Conservation (phyloP, 2,888 invertebrate genomes). For the Xestobium rufovillosum region DNA sequence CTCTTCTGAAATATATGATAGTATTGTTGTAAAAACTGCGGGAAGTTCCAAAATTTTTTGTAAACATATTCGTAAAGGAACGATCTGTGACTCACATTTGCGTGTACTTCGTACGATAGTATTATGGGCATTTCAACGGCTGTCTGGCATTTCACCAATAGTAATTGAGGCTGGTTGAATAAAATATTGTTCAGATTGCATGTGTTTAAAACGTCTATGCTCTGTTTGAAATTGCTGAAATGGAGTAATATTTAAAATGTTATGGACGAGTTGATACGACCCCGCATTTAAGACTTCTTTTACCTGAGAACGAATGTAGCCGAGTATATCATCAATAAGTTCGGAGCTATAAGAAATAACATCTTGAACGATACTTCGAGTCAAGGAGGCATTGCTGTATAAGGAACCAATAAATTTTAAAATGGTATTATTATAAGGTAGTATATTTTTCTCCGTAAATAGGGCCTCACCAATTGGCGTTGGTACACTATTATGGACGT, state of each 20-base stretch:
- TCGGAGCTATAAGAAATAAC: constrained; percentile 1
- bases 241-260: neutral
- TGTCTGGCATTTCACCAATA: constrained; percentile 3
- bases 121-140: neutral
- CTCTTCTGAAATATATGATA: constrained; percentile 1
- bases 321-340: neutral
- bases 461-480: no score
- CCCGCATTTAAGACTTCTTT: neutral
- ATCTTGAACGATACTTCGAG: neutral
- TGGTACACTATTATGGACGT: no score
- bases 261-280: neutral
- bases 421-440: no score
- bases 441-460: no score
- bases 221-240: constrained; percentile 1
- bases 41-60: neutral
- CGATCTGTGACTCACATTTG: neutral
- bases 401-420: neutral
- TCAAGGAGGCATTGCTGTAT: constrained; percentile 1
- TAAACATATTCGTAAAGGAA: constrained; percentile 1
- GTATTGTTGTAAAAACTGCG: neutral
- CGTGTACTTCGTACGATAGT: neutral
- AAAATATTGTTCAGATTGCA: constrained; percentile 1
- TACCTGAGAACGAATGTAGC: neutral
- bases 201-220: constrained; percentile 1
- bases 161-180: neutral